Evolutionary conservation across 2,888 invertebrate genomes (phyloP), one percentile per base, ranked within the genome.

Genomic region (Folsomia candida): DNA sequence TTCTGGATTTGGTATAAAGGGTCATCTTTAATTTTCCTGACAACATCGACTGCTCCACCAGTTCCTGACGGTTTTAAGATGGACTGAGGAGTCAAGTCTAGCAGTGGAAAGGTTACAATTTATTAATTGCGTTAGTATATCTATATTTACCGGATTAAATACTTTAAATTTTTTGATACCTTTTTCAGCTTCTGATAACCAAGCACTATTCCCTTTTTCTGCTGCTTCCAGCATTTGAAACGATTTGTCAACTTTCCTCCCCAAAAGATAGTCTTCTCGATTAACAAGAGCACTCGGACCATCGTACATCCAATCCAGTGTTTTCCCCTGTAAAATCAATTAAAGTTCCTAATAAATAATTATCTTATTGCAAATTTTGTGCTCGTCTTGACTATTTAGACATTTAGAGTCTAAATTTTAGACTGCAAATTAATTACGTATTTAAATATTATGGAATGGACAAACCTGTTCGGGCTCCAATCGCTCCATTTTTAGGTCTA

Each of bases 11-110:
- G 87, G 82, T 93, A 89, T 51, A 97, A 83, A 0, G 97, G 97
- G 86, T 97, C 97, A 83, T 97, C 97, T 82, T 95, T 88, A 75
- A 95, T 87, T 84, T 97, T 97, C 24, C 94, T 88, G 60, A 88
- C 89, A 81, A 95, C 86, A 83, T 97, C 96, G 14, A 95, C 91
- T 84, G 93, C 90, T 67, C 89, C 87, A 26, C 87, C 87, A 1
- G 86, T 86, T 28, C 85, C 85, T 2, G 86, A 86, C 29, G 85
- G 85, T 59, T 66, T 37, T 68, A 79, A 77, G 47, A 79, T 79
- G 4, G 79, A 79, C 2, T 73, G 64, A 0, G 79, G 79, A 2
- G 79, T 79, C 51, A 79, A 71, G 69, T 79, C 91, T 85, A 68
- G 37, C 82, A n/a, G n/a, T n/a, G n/a, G n/a, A n/a, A n/a, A 80